These are phyloP conservation scores for Litocranius walleri DNA, from an alignment of 2,113 vertebrate genomes.

Conservation along the genomic window DNA sequence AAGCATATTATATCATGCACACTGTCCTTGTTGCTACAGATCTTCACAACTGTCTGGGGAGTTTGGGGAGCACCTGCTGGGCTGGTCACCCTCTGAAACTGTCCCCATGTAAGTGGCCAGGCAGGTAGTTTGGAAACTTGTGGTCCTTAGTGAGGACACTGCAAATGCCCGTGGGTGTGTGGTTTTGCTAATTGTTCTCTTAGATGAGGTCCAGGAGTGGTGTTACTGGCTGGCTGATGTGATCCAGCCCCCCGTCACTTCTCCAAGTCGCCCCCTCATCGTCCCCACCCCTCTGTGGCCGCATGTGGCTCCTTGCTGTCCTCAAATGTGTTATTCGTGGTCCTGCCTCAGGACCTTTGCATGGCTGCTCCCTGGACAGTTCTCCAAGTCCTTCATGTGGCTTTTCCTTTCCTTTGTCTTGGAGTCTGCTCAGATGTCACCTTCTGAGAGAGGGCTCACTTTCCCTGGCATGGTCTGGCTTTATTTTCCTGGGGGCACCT, in stretches of 20 bases:
- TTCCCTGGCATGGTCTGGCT: neutral
- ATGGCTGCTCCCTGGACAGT: fast-evolving
- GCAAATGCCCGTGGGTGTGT: fast-evolving
- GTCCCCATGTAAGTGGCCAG: fast-evolving
- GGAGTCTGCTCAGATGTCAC: neutral
- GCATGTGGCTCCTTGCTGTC: fast-evolving
- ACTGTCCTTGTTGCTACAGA: neutral
- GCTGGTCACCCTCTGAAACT: fast-evolving
- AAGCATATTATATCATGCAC: neutral
- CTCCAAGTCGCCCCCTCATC: fast-evolving
- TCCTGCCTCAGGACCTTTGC: neutral
- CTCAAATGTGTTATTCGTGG: fast-evolving
- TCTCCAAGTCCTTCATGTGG: fast-evolving
- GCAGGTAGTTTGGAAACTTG: fast-evolving
- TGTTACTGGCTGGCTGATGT: neutral
- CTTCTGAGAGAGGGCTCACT: neutral
- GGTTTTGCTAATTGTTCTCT: neutral
- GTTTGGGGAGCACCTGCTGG: fast-evolving
- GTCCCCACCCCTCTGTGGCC: neutral
- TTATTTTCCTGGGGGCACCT: neutral
- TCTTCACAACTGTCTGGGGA: fast-evolving
- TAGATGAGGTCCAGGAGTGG: neutral
- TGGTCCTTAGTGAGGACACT: fast-evolving
- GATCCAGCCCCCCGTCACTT: neutral
- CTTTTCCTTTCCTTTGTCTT: neutral